Conservation (phyloP, 2,113 vertebrate species). For the Hippocampus abdominalis region DNA sequence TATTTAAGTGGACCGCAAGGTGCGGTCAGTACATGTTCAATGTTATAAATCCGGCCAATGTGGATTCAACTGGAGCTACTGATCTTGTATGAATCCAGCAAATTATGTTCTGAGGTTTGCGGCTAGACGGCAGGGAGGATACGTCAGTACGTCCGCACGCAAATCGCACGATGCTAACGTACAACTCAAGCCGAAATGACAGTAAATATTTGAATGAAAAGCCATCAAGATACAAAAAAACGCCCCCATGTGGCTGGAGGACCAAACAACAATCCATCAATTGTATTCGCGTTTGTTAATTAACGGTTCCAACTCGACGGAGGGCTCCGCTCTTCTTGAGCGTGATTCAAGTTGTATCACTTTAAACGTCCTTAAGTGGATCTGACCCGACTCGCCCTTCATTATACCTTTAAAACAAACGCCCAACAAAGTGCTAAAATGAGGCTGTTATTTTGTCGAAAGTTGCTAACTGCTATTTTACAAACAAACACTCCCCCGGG, state of each 20-base stretch:
- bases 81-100: too few species aligned
- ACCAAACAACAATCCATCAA: background rate
- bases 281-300: background rate
- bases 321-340: background rate
- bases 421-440: background rate
- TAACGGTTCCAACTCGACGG: background rate
- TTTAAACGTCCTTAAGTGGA: background rate
- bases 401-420: background rate
- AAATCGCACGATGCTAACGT: too few species aligned
- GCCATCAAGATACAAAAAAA: too few species aligned
- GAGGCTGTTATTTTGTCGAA: background rate
- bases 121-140: too few species aligned
- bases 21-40: too few species aligned
- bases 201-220: background rate
- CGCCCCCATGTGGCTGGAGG: background rate
- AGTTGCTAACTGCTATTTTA: background rate
- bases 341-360: background rate
- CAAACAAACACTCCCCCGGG: slow-evolving; percentile 9
- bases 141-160: too few species aligned
- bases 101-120: too few species aligned
- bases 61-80: too few species aligned
- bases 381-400: background rate
- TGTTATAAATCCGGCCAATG: too few species aligned
- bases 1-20: too few species aligned
- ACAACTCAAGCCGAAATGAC: too few species aligned